A percentile compares a stretch with the other conserved stretches of the same genome.
phyloP scores from a whole-genome alignment of 2,888 invertebrate genomes.

The Acrobasis suavella region DNA sequence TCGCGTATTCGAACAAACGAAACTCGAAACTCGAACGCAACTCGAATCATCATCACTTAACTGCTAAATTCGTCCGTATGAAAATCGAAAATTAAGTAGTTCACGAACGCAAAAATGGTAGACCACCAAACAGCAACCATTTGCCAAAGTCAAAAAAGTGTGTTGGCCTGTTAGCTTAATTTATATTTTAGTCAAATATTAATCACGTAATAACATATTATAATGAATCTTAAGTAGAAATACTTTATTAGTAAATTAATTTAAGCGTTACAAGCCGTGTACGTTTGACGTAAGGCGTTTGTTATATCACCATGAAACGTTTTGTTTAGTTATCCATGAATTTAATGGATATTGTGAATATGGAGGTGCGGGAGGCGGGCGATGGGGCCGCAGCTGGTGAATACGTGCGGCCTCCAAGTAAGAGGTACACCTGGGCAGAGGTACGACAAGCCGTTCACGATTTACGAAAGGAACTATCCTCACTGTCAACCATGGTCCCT shows the following conservation, averaged over 20 bases:
- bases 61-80: background rate
- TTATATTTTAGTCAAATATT: slow-evolving; percentile 49
- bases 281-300: slow-evolving; percentile 31
- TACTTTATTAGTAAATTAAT: slow-evolving; percentile 31
- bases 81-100: no score
- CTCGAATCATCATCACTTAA: background rate
- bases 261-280: slow-evolving; percentile 13
- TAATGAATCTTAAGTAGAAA: slow-evolving; percentile 47
- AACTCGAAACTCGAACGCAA: background rate
- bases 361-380: slow-evolving; percentile 76
- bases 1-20: background rate
- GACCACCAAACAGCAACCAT: slow-evolving; percentile 44
- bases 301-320: slow-evolving; percentile 56
- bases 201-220: slow-evolving; percentile 46
- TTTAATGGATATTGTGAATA: slow-evolving; percentile 56
- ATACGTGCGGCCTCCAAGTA: slow-evolving; percentile 58
- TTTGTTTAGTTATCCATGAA: slow-evolving; percentile 40
- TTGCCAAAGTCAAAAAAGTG: slow-evolving; percentile 62
- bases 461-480: slow-evolving; percentile 89
- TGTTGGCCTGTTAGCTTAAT: slow-evolving; percentile 53
- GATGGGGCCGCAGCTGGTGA: slow-evolving; percentile 74
- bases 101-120: background rate
- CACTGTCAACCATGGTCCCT: slow-evolving; percentile 91
- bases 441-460: slow-evolving; percentile 91
- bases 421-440: slow-evolving; percentile 88